These are phyloP conservation scores for Gastracanthus pulcherrimus DNA, from an alignment of 2,888 invertebrate genomes.

Conservation along the genomic window DNA sequence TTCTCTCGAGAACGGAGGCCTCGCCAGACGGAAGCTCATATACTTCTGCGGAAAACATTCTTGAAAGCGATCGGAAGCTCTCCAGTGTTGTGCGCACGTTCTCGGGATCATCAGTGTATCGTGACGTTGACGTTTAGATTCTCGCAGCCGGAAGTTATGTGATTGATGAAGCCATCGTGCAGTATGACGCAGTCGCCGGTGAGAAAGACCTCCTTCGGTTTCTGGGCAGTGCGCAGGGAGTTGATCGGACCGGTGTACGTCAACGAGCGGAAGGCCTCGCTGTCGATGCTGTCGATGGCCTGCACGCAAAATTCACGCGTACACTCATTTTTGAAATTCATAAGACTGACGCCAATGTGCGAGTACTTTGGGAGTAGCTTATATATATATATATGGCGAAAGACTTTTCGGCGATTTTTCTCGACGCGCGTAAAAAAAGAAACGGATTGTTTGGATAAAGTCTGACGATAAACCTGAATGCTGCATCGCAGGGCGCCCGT, in stretches of 20 bases:
- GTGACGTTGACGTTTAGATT: conserved; percentile 72
- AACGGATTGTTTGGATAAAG: no score
- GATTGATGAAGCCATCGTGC: conserved; percentile 71
- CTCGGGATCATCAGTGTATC: conserved; percentile 66
- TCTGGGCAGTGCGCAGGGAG: conserved; percentile 71
- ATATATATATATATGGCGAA: no score
- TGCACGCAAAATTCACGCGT: conserved; percentile 37
- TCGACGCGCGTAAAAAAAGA: no score
- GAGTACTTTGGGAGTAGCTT: no score
- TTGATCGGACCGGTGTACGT: conserved; percentile 74
- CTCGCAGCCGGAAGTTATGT: conserved; percentile 68
- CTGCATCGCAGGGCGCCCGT: conserved; percentile 69
- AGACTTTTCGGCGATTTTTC: no score
- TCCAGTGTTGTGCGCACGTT: neutral
- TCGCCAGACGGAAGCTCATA: no score
- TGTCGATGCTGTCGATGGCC: conserved; percentile 71
- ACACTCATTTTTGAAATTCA: neutral
- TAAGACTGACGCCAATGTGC: neutral
- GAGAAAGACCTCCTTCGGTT: conserved; percentile 70
- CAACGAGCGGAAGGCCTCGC: conserved; percentile 69
- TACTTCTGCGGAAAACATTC: neutral
- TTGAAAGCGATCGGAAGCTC: neutral
- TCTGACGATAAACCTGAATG: conserved; percentile 67
- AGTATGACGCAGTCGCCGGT: conserved; percentile 73
- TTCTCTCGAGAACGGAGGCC: no score